Base-by-base conservation (phyloP, 1,140 invertebrate genomes). In the Pseudomyrmex sp. region DNA sequence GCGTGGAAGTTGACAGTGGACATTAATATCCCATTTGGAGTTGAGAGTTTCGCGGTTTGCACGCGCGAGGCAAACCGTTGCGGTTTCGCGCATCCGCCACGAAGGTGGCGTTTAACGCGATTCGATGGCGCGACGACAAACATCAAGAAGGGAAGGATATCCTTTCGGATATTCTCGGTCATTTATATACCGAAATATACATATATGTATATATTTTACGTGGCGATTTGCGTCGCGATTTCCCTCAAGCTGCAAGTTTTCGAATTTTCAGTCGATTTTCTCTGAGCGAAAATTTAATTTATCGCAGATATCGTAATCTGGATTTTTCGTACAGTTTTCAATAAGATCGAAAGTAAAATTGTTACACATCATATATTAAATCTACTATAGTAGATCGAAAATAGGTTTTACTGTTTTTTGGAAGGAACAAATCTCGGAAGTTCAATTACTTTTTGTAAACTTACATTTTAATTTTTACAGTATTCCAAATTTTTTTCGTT, bases 21-120 rank as follows among this genome's bases (percentile, higher is more conserved):
- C 91, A 93, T 92, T 93, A 92, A 93, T 93, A 93, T 92, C 91
- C 91, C 91, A 92, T 93, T 93, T 91, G 83, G 88, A 92, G 91
- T 93, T 93, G 84, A 86, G 90, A 93, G 91, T 92, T 92, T 87
- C 87, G 92, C 79, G 91, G 91, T 92, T 69, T 68, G 61, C 61
- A 69, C 68, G 59, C 79, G 70, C 83, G 84, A 76, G 66, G 50
- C 61, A 82, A 35, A 35, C 46, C 79, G 63, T 76, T 80, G 82
- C 63, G 85, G 79, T 66, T 58, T 58, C 46, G 59, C 48, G 75
- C 46, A 80, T 70, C n/a, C 61, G 56, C 72, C 23, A 26, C 83
- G 82, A 15, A 59, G 54, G 62, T 74, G 48, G 46, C 83, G 54
- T 69, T 87, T 85, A 85, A 70, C 35, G 75, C 75, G 83, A 72